These are phyloP conservation scores for Paramormyrops hopkinsi DNA, from an alignment of 2,797 vertebrate species.

Conservation along the genomic window DNA sequence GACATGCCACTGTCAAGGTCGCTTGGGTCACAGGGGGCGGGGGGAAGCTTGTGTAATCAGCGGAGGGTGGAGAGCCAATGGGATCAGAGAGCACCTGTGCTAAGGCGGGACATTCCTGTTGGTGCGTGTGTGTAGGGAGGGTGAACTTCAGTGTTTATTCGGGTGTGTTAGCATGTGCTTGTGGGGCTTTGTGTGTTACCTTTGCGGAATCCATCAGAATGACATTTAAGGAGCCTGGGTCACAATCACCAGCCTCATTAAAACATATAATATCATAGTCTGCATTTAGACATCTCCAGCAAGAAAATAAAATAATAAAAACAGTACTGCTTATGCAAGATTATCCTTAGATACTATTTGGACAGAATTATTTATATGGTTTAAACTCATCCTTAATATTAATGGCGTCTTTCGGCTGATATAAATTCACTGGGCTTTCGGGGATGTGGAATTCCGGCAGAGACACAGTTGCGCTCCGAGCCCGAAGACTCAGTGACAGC, in stretches of 20 bases:
- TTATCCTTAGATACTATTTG: neutral
- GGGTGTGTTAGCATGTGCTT: neutral
- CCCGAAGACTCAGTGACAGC: neutral
- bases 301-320: neutral
- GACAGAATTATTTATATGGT: slow-evolving; percentile 1
- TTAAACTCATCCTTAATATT: slow-evolving; percentile 2
- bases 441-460: neutral
- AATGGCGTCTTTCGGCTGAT: neutral
- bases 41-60: slow-evolving; percentile 21
- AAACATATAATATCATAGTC: neutral
- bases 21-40: slow-evolving; percentile 16
- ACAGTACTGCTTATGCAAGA: neutral
- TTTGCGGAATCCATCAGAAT: neutral
- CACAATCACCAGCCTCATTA: neutral
- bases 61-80: neutral
- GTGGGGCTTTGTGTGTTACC: neutral
- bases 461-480: neutral
- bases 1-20: slow-evolving; percentile 26
- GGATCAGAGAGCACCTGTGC: neutral
- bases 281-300: neutral
- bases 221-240: neutral
- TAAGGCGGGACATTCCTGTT: neutral
- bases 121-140: neutral
- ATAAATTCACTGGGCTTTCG: neutral
- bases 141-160: neutral